Conservation (phyloP, 2,888 invertebrate genomes). For the Onthophagus sagittarius region DNA sequence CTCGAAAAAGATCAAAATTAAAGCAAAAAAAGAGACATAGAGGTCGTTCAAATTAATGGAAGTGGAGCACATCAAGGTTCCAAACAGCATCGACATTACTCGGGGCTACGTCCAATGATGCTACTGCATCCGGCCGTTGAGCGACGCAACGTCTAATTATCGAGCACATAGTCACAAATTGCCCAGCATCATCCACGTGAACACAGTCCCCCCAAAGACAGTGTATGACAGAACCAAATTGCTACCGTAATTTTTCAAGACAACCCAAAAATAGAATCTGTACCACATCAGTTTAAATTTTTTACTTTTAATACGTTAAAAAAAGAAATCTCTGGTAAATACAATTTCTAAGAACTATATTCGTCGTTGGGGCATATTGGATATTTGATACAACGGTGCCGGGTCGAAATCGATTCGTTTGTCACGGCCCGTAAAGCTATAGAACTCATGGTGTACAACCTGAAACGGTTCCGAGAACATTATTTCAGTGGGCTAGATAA, state of each 20-base stretch:
- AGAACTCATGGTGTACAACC: constrained; percentile 2
- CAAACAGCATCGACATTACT: background rate
- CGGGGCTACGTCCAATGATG: background rate
- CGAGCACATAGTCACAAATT: background rate
- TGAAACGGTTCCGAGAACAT: constrained; percentile 26
- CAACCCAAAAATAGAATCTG: background rate
- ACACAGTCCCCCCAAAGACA: background rate
- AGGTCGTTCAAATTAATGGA: background rate
- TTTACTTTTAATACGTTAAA: no score
- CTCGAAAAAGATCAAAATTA: background rate
- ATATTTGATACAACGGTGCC: background rate
- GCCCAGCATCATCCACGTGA: background rate
- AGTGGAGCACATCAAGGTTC: background rate
- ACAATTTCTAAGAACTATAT: background rate
- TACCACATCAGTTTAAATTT: background rate
- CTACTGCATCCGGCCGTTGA: background rate
- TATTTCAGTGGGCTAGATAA: constrained; percentile 32
- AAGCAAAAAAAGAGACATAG: background rate
- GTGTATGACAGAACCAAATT: background rate
- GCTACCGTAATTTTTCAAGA: background rate
- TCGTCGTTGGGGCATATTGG: background rate
- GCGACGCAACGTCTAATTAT: background rate
- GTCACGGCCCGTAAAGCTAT: constrained; percentile 14
- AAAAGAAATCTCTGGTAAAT: no score
- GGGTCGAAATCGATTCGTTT: constrained; percentile 13